Evolutionary conservation across 2,888 invertebrate species (phyloP), one percentile per base, ranked within the genome.

Genomic region (Saturnia pavonia): DNA sequence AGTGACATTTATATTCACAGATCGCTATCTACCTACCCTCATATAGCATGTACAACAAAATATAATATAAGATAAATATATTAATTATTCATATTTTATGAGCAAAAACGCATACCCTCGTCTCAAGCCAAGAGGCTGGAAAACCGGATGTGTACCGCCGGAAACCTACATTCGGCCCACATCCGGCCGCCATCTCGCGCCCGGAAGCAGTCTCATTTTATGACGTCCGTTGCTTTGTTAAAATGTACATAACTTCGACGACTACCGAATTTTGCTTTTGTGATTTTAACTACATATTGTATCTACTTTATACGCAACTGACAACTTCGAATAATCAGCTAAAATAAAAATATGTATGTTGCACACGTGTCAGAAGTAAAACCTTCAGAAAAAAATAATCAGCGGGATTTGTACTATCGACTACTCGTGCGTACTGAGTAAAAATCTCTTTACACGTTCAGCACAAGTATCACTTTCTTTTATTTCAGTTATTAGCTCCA

Each of bases 111-210:
- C 57, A 25, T 42, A 42, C 66, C 25, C 75, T 82, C 77, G 77
- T 80, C 79, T 82, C 75, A 77, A 82, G 77, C 72, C 57, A 69
- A 80, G 80, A 81, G 77, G 72, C 77, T 77, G 82, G 78, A 48
- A 63, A 57, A 69, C 75, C 83, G 90, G 91, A 89, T 85, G 91
- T 87, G 81, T 87, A 80, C 77, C 77, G 75, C 80, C 85, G 91
- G 90, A 90, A 86, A 80, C 76, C 74, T 78, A 79, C 87, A 85
- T 91, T 92, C 88, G 77, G 79, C 81, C 84, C 77, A 76, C 82
- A 84, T 92, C 92, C 92, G 89, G 85, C 85, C 85, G 92, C 92
- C 91, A 90, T 92, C 86, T 91, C 91, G 88, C 74, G 75, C 72
- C 80, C 85, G 90, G 90, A 89, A 87, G 80, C 81, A 80, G 78